phyloP scores from a whole-genome alignment of 2,113 vertebrate species.

The Phaetusa simplex region DNA sequence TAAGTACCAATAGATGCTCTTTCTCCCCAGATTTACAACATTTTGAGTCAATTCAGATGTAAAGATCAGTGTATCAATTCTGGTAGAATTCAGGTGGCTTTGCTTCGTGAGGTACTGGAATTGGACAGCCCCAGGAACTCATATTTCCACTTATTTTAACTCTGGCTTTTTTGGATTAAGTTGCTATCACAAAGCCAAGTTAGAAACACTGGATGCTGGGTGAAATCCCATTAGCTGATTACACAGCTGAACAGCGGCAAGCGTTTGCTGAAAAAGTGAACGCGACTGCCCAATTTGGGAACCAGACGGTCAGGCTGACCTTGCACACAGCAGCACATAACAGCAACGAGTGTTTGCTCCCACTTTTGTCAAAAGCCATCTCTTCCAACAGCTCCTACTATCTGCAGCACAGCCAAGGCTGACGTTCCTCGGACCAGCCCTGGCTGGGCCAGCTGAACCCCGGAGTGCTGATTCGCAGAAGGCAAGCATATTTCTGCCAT shows the following conservation, averaged over 20 bases:
- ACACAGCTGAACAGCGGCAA: neutral
- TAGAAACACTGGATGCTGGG: neutral
- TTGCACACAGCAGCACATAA: neutral
- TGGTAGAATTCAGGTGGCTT: neutral
- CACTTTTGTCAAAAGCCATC: neutral
- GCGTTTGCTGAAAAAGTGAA: neutral
- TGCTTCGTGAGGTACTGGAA: rapidly evolving
- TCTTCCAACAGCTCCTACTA: neutral
- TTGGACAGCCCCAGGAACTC: neutral
- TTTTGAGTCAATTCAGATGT: neutral
- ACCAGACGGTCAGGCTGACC: neutral
- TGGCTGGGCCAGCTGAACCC: neutral
- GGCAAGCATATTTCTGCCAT: neutral
- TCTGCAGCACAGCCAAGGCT: neutral
- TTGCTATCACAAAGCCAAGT: neutral
- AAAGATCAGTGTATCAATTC: rapidly evolving
- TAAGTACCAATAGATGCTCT: neutral
- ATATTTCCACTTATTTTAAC: neutral
- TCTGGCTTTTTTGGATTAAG: neutral
- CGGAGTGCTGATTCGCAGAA: neutral
- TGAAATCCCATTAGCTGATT: neutral
- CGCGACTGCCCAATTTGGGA: neutral
- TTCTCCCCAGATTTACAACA: neutral
- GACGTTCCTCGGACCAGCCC: neutral
- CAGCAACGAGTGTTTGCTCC: neutral